Percentiles rank a stretch among this genome's conserved stretches.
phyloP scores from a whole-genome alignment of 1,140 invertebrate species.

The Dinoponera quadriceps region DNA sequence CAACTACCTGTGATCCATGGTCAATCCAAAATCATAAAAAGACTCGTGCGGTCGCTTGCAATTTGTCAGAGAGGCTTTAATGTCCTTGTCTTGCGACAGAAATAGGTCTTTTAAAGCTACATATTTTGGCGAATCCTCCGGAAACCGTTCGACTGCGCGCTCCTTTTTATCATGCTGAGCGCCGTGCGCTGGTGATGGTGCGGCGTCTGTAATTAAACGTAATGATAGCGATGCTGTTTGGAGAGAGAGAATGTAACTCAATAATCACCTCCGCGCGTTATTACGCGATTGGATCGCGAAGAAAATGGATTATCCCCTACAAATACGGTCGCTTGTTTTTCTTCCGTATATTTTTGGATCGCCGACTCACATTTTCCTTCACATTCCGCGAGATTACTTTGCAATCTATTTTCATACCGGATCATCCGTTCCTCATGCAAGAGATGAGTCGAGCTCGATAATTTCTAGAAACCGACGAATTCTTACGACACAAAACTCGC shows the following conservation, averaged over 20 bases:
- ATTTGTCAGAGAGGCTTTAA: slow-evolving; percentile 41
- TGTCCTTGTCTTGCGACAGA: slow-evolving; percentile 57
- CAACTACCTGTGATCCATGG: slow-evolving; percentile 52
- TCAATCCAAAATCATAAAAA: slow-evolving; percentile 8
- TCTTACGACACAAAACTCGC: neutral
- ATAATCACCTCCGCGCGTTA: neutral
- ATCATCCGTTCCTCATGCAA: slow-evolving; percentile 70
- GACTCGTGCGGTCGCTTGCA: slow-evolving; percentile 38
- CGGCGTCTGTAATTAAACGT: slow-evolving; percentile 62
- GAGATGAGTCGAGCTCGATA: slow-evolving; percentile 40
- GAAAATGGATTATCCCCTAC: slow-evolving; percentile 18
- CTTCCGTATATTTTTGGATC: slow-evolving; percentile 81
- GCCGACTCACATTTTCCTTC: slow-evolving; percentile 81
- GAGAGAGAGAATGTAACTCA: neutral
- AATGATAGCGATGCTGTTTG: slow-evolving; percentile 1
- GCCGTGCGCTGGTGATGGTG: slow-evolving; percentile 43
- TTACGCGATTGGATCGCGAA: neutral
- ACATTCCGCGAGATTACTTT: slow-evolving; percentile 81
- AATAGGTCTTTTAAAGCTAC: slow-evolving; percentile 80
- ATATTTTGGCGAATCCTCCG: slow-evolving; percentile 73
- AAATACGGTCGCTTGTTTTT: slow-evolving; percentile 74
- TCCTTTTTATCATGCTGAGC: slow-evolving; percentile 54
- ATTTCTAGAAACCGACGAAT: slow-evolving; percentile 58
- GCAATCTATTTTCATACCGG: slow-evolving; percentile 81
- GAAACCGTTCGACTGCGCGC: slow-evolving; percentile 47